Conservation (phyloP, 2,113 vertebrate species). For the Dipodomys ordii region DNA sequence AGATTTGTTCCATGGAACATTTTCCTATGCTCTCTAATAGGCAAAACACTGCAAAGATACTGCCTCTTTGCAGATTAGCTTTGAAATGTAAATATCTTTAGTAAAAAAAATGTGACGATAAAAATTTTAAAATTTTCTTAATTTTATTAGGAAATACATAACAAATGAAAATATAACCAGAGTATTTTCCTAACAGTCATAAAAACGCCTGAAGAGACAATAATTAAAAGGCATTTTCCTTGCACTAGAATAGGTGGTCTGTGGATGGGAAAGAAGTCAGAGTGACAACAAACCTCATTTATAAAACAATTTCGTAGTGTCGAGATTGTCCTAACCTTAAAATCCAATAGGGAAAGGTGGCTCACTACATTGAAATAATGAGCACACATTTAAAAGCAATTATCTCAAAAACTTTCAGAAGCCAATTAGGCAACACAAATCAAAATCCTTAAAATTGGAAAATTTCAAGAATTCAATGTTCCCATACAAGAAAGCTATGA, state of each 20-base stretch:
- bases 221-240: neutral
- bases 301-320: too few relatives aligned
- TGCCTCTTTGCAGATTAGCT: neutral
- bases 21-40: accelerated
- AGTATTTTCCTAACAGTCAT: neutral
- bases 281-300: neutral
- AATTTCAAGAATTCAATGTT: neutral
- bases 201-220: neutral
- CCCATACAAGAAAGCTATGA: neutral
- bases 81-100: neutral
- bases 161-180: neutral
- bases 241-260: neutral
- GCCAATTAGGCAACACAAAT: neutral
- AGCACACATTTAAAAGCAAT: neutral
- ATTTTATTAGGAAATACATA: conserved; percentile 13
- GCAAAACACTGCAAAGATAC: neutral
- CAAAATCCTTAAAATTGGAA: neutral
- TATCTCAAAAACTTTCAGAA: neutral
- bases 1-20: accelerated
- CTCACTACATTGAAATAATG: neutral
- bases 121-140: neutral
- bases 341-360: neutral
- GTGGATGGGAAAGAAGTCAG: neutral
- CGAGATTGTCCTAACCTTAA: neutral
- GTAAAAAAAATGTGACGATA: neutral